These are phyloP conservation scores for Willowsia nigromaculata DNA, from an alignment of 2,888 invertebrate genomes.

Conservation along the genomic window DNA sequence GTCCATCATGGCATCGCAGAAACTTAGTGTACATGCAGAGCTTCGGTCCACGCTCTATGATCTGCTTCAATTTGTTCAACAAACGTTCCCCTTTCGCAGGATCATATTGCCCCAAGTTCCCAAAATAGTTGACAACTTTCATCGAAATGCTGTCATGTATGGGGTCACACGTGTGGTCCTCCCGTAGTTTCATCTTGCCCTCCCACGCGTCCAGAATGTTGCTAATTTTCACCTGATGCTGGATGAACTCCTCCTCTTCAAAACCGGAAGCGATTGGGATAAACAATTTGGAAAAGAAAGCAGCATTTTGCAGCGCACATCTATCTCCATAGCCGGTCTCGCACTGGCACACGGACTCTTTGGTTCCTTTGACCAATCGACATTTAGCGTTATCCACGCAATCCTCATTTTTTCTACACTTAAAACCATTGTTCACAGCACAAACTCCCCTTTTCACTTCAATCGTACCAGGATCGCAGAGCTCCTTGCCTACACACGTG, in stretches of 20 bases:
- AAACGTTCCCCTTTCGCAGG: background rate
- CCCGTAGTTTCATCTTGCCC: background rate
- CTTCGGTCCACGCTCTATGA: background rate
- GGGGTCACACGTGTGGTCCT: background rate
- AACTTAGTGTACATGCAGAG: constrained; percentile 25
- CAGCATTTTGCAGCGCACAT: background rate
- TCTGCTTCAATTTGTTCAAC: background rate
- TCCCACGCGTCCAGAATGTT: constrained; percentile 33
- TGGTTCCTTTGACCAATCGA: background rate
- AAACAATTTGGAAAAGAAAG: constrained; percentile 7
- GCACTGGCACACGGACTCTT: background rate
- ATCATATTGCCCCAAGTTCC: background rate
- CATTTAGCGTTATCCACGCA: constrained; percentile 37
- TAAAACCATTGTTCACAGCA: constrained; percentile 2
- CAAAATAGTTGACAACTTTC: constrained; percentile 7
- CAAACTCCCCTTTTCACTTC: constrained; percentile 31
- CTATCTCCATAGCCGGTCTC: background rate
- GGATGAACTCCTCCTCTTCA: background rate
- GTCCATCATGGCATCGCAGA: background rate
- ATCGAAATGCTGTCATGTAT: background rate
- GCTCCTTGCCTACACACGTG: background rate
- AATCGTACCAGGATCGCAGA: constrained; percentile 18
- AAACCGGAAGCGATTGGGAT: constrained; percentile 14
- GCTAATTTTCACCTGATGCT: background rate
- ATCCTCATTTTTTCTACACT: constrained; percentile 22